A percentile compares a stretch with the other conserved stretches of the same genome.
Conservation (phyloP, 2,797 vertebrate species). For the Alcedo atthis region DNA sequence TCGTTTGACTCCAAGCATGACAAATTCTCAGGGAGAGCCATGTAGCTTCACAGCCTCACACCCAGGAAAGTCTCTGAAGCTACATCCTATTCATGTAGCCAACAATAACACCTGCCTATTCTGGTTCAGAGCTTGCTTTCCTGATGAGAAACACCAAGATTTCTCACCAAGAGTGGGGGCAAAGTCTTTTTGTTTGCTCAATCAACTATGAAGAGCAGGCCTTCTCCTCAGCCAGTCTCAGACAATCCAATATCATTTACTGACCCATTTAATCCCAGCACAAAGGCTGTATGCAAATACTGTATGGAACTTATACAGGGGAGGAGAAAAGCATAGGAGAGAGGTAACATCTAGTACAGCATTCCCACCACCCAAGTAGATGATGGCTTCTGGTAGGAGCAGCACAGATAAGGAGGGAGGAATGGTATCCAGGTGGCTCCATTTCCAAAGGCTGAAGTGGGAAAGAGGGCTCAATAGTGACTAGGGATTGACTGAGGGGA, state of each 20-base stretch:
- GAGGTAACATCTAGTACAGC: neutral
- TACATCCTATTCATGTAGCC: neutral
- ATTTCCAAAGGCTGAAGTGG: neutral
- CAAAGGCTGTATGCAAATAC: neutral
- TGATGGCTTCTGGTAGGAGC: neutral
- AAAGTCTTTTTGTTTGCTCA: neutral
- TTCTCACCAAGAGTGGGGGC: neutral
- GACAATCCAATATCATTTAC: neutral
- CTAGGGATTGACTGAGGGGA: neutral
- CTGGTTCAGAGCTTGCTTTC: neutral
- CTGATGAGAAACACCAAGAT: neutral
- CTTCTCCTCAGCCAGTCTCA: neutral
- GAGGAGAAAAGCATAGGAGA: neutral
- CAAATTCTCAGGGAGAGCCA: neutral
- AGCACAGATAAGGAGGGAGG: neutral
- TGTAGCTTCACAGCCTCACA: neutral
- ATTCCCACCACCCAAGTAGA: neutral
- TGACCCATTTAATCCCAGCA: neutral
- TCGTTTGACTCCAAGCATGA: neutral
- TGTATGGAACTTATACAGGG: neutral
- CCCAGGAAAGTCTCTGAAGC: neutral
- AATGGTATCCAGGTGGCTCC: neutral
- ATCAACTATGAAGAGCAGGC: accelerated
- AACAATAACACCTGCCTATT: neutral
- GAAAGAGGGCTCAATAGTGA: accelerated